Evolutionary conservation across 2,113 vertebrate species (phyloP).

Genomic region (Phylloscopus trochiloides): DNA sequence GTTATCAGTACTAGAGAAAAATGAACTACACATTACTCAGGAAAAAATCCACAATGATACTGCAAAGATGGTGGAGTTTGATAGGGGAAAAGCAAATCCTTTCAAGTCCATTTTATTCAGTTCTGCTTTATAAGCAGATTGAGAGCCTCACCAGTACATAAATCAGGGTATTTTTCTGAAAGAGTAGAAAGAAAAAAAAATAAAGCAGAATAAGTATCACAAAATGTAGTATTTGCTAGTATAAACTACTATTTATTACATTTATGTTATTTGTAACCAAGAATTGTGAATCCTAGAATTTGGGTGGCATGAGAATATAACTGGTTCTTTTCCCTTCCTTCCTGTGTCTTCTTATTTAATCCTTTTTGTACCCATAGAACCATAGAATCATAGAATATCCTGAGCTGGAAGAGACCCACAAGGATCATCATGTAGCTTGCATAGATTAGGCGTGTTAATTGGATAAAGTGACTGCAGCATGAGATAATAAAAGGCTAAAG

Average conservation of each 20-base stretch:
- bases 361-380: not conserved
- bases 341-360: not conserved
- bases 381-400: not conserved
- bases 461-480: not conserved
- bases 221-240: accelerated
- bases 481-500: not conserved
- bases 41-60: not conserved
- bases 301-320: not conserved
- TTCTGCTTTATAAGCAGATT: not conserved
- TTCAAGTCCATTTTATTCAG: not conserved
- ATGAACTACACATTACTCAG: not conserved
- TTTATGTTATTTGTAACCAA: not conserved
- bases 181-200: not conserved
- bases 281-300: not conserved
- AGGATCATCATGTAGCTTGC: not conserved
- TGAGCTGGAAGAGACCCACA: not conserved
- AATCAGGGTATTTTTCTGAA: not conserved
- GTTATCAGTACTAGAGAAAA: not conserved
- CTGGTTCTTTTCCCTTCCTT: not conserved
- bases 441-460: not conserved
- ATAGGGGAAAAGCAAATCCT: not conserved
- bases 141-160: not conserved
- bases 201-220: not conserved
- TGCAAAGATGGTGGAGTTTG: not conserved
- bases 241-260: not conserved